These are phyloP conservation scores for Phalacrocorax carbo DNA, from an alignment of 2,113 vertebrate genomes.

Conservation along the genomic window DNA sequence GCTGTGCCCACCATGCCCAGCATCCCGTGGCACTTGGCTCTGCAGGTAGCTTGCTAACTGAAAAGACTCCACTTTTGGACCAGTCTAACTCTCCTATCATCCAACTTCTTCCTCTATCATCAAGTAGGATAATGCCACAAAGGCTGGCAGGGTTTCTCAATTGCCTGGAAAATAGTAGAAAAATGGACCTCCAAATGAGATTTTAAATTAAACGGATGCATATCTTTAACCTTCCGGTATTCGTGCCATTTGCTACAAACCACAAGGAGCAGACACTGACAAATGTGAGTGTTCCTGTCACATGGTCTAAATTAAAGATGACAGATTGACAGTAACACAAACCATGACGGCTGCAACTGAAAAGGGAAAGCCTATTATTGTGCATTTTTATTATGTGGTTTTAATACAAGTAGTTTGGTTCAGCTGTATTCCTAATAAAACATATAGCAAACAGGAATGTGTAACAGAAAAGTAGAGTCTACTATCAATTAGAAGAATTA, in stretches of 20 bases:
- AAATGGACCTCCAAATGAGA: not conserved
- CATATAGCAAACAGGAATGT: too few relatives aligned
- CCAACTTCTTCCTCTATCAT: not conserved
- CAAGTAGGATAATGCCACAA: not conserved
- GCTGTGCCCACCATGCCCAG: not conserved
- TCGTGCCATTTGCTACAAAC: not conserved
- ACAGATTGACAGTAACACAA: not conserved
- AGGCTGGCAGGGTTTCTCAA: not conserved
- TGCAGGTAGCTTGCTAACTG: not conserved
- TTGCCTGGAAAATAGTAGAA: not conserved
- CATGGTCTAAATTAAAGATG: not conserved
- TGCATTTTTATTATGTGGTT: not conserved
- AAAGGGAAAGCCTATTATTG: not conserved
- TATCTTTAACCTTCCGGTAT: not conserved
- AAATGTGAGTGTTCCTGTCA: not conserved
- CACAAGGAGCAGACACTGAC: not conserved
- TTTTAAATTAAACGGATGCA: not conserved
- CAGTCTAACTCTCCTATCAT: not conserved
- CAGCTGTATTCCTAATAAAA: not conserved
- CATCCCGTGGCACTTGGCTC: fast-evolving
- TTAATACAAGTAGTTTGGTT: not conserved
- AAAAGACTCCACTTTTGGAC: not conserved
- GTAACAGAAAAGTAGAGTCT: not conserved
- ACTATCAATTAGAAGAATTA: not conserved
- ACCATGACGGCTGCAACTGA: not conserved